Conservation (phyloP, 2,888 invertebrate species). For the Dynastes tityus region DNA sequence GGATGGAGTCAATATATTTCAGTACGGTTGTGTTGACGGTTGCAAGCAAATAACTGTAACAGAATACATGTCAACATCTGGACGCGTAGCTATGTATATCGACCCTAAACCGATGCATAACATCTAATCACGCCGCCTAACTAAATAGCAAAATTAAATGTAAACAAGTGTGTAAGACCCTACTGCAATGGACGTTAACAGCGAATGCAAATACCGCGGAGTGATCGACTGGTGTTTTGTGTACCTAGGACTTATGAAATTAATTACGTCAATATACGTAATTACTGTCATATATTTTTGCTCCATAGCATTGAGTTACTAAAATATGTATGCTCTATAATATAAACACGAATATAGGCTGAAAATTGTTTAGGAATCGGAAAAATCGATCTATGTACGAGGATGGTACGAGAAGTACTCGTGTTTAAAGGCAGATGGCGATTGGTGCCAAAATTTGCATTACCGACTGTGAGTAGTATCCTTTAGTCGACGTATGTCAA, state of each 20-base stretch:
- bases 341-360: too few species aligned
- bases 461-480: too few species aligned
- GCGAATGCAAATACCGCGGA: constrained; percentile 29
- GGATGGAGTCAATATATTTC: constrained; percentile 35
- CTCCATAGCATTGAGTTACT: too few species aligned
- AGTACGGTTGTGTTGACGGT: constrained; percentile 55
- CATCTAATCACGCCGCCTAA: constrained; percentile 52
- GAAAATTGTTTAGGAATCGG: too few species aligned
- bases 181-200: constrained; percentile 33
- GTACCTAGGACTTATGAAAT: constrained; percentile 11
- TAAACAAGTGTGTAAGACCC: constrained; percentile 41
- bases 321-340: too few species aligned
- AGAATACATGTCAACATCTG: constrained; percentile 55
- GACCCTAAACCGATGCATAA: constrained; percentile 46
- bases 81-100: constrained; percentile 30
- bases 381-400: too few species aligned
- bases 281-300: not conserved
- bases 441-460: too few species aligned
- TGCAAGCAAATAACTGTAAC: constrained; percentile 59
- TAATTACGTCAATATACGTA: constrained; percentile 26
- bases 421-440: too few species aligned
- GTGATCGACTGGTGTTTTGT: constrained; percentile 10
- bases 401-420: too few species aligned
- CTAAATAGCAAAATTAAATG: constrained; percentile 52
- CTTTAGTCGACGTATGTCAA: too few species aligned